A percentile compares a stretch with the other conserved stretches of the same genome.
These are phyloP conservation scores for Callionymus lyra DNA, from an alignment of 2,113 vertebrate genomes.

Conservation along the genomic window DNA sequence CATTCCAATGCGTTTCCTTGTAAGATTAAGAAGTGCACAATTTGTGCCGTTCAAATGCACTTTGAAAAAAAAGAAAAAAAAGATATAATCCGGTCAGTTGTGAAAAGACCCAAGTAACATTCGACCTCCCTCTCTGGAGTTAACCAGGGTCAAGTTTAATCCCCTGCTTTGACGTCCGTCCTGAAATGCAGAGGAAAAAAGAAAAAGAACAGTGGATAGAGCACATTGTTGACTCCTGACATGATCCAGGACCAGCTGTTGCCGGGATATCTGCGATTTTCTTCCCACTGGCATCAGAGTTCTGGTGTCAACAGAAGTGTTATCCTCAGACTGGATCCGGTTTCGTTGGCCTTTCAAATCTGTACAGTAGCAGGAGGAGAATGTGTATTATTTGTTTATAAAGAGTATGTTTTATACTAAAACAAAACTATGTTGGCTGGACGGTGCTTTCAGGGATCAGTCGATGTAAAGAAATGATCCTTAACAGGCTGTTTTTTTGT, in stretches of 20 bases:
- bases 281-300: constrained; percentile 13
- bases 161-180: constrained; percentile 36
- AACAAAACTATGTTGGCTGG: constrained; percentile 65
- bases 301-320: constrained; percentile 14
- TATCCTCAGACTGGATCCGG: constrained; percentile 24
- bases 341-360: constrained; percentile 53
- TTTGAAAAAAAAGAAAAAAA: constrained; percentile 52
- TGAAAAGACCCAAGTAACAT: constrained; percentile 49
- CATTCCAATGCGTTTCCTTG: constrained; percentile 43
- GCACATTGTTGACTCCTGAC: constrained; percentile 65
- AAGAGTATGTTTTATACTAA: constrained; percentile 79
- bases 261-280: constrained; percentile 16
- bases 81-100: constrained; percentile 49
- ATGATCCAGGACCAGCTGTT: constrained; percentile 44
- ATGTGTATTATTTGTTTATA: constrained; percentile 82
- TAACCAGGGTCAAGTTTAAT: constrained; percentile 28
- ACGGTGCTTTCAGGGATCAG: constrained; percentile 66
- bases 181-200: constrained; percentile 70
- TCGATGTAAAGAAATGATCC: constrained; percentile 64
- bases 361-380: constrained; percentile 78
- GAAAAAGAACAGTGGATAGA: constrained; percentile 40
- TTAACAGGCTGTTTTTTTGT: constrained; percentile 27
- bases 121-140: constrained; percentile 12
- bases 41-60: constrained; percentile 54
- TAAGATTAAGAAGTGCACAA: constrained; percentile 44